Conservation (phyloP, 2,797 vertebrate species). For the Anableps anableps region DNA sequence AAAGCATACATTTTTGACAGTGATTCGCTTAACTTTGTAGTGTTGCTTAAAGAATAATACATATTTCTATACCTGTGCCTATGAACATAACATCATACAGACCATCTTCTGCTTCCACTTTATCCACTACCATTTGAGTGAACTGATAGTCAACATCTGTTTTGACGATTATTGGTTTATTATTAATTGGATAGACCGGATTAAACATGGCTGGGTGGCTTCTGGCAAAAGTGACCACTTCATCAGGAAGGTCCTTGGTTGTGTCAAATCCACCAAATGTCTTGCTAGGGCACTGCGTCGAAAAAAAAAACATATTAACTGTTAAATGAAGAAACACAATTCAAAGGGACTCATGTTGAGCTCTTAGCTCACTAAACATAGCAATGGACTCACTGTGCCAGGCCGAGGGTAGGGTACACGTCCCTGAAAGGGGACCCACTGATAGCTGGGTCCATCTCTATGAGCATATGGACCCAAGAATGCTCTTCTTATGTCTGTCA, state of each 20-base stretch:
- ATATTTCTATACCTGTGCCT: conserved; percentile 87
- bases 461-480: conserved; percentile 97
- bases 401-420: conserved; percentile 96
- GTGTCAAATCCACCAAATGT: conserved; percentile 98
- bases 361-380: not conserved
- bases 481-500: conserved; percentile 94
- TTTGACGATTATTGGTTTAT: conserved; percentile 94
- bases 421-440: conserved; percentile 97
- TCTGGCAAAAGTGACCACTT: conserved; percentile 96
- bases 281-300: conserved; percentile 93
- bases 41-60: not conserved
- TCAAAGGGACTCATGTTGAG: not conserved
- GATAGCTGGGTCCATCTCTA: conserved; percentile 95
- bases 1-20: not conserved
- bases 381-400: conserved; percentile 89
- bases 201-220: conserved; percentile 99
- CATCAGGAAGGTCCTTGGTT: conserved; percentile 97
- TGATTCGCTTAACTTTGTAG: not conserved
- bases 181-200: conserved; percentile 92
- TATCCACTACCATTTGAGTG: conserved; percentile 96
- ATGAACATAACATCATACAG: conserved; percentile 99
- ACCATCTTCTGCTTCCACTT: conserved; percentile 96
- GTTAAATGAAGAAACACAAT: not conserved
- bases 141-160: conserved; percentile 98
- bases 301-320: not conserved